Base-by-base conservation (phyloP, 35 echinoderm and acorn worm species). In the Ophioderma brevispina region DNA sequence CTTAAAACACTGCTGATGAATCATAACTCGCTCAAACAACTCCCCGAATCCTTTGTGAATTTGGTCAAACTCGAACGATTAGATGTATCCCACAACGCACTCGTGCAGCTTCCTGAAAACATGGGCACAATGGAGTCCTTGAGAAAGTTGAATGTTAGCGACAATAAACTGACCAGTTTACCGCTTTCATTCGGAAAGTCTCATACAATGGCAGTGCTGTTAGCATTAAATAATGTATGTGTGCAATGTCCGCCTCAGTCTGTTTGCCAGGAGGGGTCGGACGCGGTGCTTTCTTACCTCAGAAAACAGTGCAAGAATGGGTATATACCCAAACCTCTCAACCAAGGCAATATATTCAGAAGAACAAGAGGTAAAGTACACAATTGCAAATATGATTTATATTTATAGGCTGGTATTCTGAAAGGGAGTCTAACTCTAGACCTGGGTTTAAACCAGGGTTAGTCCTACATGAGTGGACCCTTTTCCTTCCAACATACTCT, bases 1-100 rank as follows among this genome's bases (percentile, higher is more conserved):
- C 84, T 95, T 17, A 81, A 87, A 37, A 95, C 78, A 0, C 78
- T 95, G 4, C 93, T 91, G 33, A 41, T 95, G 18, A 39, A 95
- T 42, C 93, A 95, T 64, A 95, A 95, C 63, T 36, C 42, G 30
- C 39, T 95, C 23, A 41, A 95, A 78, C 39, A 76, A 23, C 82
- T 95, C 32, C 93, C 93, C 5, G 89, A 90, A 39, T 87, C 93
- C 13, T 95, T 95, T 38, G 87, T 95, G 31, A 82, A 95, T 55
- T 85, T 95, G 0, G 93, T 95, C 0, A 95, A 95, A 49, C 84
- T 95, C 15, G 80, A 95, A 75, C 85, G 87, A 33, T 84, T 95
- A 30, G 93, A 95, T 42, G 37, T 95, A 13, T 95, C 88, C 31
- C 78, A 81, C 37, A 95, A 95, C 46, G 55, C 43, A 49, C 79